Percentiles rank a stretch among this genome's conserved stretches.
phyloP scores from a whole-genome alignment of 2,888 invertebrate species.

The Athripsodes cinereus region DNA sequence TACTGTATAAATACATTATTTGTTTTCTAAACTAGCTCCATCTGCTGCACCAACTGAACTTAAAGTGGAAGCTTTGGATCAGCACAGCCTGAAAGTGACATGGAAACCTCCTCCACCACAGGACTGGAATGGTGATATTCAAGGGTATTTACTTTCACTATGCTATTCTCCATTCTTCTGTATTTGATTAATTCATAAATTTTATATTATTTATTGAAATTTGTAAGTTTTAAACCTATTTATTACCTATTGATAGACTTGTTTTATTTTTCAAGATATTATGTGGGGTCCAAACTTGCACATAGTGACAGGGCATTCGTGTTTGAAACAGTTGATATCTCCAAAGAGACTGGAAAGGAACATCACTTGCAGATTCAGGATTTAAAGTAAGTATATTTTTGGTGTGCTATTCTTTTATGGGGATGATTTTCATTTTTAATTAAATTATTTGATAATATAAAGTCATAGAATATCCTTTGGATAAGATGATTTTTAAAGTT shows the following conservation, averaged over 20 bases:
- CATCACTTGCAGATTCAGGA: slow-evolving; percentile 77
- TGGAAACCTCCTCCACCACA: slow-evolving; percentile 88
- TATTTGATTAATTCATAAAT: background rate
- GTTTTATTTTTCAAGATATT: slow-evolving; percentile 52
- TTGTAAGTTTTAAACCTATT: no score
- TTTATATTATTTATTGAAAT: background rate
- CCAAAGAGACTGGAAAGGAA: slow-evolving; percentile 86
- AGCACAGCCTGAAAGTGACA: slow-evolving; percentile 78
- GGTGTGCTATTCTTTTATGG: no score
- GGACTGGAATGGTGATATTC: slow-evolving; percentile 89
- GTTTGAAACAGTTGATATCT: slow-evolving; percentile 87
- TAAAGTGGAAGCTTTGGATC: slow-evolving; percentile 80
- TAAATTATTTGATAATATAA: no score
- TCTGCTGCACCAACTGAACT: slow-evolving; percentile 79
- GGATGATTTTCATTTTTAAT: no score
- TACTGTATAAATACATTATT: background rate
- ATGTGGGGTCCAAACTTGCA: slow-evolving; percentile 82
- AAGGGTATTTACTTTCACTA: slow-evolving; percentile 37
- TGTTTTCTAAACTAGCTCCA: slow-evolving; percentile 45
- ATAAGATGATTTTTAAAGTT: no score
- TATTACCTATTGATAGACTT: background rate
- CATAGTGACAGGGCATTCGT: slow-evolving; percentile 81
- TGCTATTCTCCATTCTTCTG: background rate
- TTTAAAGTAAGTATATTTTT: slow-evolving; percentile 53
- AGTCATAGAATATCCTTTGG: no score